Conservation (phyloP, 64 coral and sea anemone genomes). For the Cladopsammia gracilis region DNA sequence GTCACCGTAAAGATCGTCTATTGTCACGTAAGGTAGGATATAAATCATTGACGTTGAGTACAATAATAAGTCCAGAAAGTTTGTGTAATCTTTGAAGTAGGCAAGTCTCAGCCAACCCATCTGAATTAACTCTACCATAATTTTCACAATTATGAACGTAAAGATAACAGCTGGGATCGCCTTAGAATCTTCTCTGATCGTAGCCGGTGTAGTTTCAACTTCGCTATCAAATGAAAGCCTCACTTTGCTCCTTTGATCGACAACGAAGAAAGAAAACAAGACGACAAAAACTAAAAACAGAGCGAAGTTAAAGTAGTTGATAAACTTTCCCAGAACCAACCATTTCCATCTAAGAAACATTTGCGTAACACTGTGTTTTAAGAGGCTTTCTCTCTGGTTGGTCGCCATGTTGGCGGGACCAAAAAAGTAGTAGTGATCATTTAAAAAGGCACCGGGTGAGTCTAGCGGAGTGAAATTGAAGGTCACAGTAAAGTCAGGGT, state of each 20-base stretch:
- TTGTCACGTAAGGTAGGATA: constrained; percentile 63
- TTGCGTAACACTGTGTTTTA: constrained; percentile 83
- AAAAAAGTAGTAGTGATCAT: constrained; percentile 18
- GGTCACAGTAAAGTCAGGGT: constrained; percentile 69
- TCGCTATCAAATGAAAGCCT: constrained; percentile 30
- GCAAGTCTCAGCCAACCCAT: constrained; percentile 25
- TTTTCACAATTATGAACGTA: constrained; percentile 1
- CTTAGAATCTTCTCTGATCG: not conserved
- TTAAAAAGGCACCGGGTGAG: constrained; percentile 24
- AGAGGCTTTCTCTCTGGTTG: constrained; percentile 64
- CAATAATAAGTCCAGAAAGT: constrained; percentile 57
- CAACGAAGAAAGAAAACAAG: constrained; percentile 77
- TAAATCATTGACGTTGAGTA: constrained; percentile 25
- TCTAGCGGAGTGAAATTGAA: constrained; percentile 64
- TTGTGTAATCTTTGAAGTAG: constrained; percentile 78
- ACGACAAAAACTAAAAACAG: constrained; percentile 63
- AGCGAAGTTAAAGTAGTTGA: constrained; percentile 69
- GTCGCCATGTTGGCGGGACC: constrained; percentile 70
- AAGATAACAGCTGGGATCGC: constrained; percentile 30
- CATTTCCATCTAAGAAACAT: constrained; percentile 75
- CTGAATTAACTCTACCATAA: constrained; percentile 76
- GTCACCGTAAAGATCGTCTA: constrained; percentile 50
- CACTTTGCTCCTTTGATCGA: constrained; percentile 63
- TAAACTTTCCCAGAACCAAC: constrained; percentile 69
- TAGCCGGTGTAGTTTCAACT: constrained; percentile 33